Base-by-base conservation (phyloP, 1,140 invertebrate species). In the Zaprionus gabonicus region DNA sequence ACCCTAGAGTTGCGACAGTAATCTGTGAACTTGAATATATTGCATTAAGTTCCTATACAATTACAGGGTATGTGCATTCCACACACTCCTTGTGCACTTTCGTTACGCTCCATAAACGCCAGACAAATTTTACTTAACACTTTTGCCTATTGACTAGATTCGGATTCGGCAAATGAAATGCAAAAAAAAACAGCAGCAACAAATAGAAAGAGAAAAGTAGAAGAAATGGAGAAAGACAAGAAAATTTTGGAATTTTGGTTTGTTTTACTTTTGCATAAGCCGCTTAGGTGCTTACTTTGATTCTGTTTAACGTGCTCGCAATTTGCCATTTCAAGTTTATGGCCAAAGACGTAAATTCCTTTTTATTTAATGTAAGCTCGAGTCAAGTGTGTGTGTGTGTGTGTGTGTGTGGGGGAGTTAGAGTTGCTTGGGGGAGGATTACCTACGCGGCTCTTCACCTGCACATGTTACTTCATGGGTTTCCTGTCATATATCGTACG, bases 251-350 rank as follows among this genome's bases (percentile, higher is more conserved):
- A 72, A 64, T 56, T 62, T 72, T 74, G 70, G 73, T 80, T 86
- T 83, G 80, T 88, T 82, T 67, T 49, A 66, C 80, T 87, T 84
- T 87, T 87, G 81, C 84, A 88, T 87, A 87, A 88, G 84, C 84
- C 57, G 76, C 85, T 88, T 90, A 88, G 84, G 68, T 74, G 78
- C 85, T 81, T 81, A 84, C 85, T 90, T 84, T 84, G 84, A 90
- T 88, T 90, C 83, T 55, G 70, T 80, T 77, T 71, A 46, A 64
- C 62, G 66, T 76, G 56, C 64, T 67, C n/a, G 59, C 72, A 67
- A 77, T 63, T 80, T 67, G 62, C 55, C 76, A 70, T 68, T 81
- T 65, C 28, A 20, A 87, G 70, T 86, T 87, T 87, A 87, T 88
- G 71, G 78, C 56, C 71, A 53, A 57, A 71, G 83, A 86, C 68